Percentiles rank a stretch among this genome's conserved stretches.
phyloP scores from a whole-genome alignment of 1,140 invertebrate genomes.

The Hyposmocoma kahamanoa region DNA sequence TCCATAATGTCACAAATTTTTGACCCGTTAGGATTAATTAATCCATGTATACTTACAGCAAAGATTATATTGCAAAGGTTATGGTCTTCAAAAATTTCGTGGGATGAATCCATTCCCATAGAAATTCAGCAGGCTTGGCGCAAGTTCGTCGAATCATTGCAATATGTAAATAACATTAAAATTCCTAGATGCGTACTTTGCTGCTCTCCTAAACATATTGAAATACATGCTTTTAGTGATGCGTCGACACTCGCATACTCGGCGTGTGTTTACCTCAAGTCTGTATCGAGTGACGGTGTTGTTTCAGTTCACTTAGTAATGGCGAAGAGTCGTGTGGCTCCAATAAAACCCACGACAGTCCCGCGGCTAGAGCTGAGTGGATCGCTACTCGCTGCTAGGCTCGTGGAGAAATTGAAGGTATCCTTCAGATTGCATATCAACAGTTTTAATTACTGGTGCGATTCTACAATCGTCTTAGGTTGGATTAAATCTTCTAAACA shows the following conservation, averaged over 20 bases:
- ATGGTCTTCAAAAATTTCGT: slow-evolving; percentile 6
- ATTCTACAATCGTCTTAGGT: slow-evolving; percentile 13
- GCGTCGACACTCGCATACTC: neutral
- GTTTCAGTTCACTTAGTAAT: neutral
- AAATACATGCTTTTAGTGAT: slow-evolving; percentile 4
- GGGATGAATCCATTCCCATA: slow-evolving; percentile 5
- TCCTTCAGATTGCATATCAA: slow-evolving; percentile 8
- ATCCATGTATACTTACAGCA: slow-evolving; percentile 10
- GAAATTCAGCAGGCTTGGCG: slow-evolving; percentile 7
- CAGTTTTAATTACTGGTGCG: slow-evolving; percentile 7
- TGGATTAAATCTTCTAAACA: slow-evolving; percentile 9
- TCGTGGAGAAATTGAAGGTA: slow-evolving; percentile 5
- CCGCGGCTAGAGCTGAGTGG: slow-evolving; percentile 10
- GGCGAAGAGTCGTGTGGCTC: slow-evolving; percentile 3
- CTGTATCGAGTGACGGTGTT: neutral
- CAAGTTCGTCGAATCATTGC: neutral
- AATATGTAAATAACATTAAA: neutral
- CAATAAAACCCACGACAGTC: slow-evolving; percentile 9
- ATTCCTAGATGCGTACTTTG: neutral
- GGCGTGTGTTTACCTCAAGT: neutral
- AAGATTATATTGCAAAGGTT: slow-evolving; percentile 11
- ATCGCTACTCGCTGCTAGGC: slow-evolving; percentile 6
- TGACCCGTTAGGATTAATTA: slow-evolving; percentile 12
- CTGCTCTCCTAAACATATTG: neutral
- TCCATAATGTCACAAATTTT: slow-evolving; percentile 10